Conservation (phyloP, 2,113 vertebrate species). For the Lates calcarifer region DNA sequence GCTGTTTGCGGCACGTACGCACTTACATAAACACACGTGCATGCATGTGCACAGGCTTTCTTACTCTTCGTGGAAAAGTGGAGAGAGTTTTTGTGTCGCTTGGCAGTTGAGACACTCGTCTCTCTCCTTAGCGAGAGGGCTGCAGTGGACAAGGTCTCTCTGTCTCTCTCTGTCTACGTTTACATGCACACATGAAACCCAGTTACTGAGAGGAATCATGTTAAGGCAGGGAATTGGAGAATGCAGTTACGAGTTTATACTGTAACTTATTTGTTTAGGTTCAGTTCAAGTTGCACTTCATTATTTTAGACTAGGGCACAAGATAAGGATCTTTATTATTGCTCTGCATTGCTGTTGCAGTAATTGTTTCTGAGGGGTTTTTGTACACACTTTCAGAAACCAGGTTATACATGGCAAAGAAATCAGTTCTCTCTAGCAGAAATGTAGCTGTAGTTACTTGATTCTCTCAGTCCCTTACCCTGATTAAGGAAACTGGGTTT, state of each 20-base stretch:
- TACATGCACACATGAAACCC: conserved; percentile 35
- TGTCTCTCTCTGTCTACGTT: conserved; percentile 12
- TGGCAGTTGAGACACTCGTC: conserved; percentile 50
- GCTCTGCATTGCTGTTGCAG: background rate
- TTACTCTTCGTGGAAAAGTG: conserved; percentile 37
- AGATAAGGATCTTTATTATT: background rate
- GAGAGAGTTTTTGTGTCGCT: conserved; percentile 39
- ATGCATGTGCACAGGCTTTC: background rate
- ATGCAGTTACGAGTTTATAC: conserved; percentile 13
- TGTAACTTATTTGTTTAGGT: conserved; percentile 21
- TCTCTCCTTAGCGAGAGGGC: conserved; percentile 38
- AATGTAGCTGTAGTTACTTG: conserved; percentile 1
- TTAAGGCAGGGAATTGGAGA: conserved; percentile 2
- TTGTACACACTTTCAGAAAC: background rate
- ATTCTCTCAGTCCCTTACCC: background rate
- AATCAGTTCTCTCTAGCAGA: background rate
- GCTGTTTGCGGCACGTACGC: conserved; percentile 46
- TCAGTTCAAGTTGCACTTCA: background rate
- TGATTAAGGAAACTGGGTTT: background rate
- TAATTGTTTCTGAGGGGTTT: background rate
- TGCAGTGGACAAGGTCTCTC: conserved; percentile 42
- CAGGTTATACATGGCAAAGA: background rate
- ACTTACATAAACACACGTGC: conserved; percentile 41
- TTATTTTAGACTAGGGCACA: background rate
- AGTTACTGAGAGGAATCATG: conserved; percentile 26